Evolutionary conservation across 2,888 invertebrate genomes (phyloP).

Genomic region (Heliconius ethilla): DNA sequence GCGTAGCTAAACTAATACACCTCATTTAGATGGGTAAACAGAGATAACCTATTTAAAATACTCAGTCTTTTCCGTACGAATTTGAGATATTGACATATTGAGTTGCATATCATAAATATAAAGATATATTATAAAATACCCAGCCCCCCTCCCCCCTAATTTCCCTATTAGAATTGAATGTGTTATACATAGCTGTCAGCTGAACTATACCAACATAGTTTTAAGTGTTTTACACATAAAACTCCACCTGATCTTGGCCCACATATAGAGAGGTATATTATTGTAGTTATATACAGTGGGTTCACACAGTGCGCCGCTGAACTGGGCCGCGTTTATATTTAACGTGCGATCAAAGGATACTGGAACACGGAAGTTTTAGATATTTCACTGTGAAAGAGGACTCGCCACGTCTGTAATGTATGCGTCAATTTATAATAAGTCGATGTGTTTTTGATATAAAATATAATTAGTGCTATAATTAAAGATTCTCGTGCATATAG

Average conservation of each 20-base stretch:
- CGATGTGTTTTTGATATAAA: neutral
- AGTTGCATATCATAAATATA: no score
- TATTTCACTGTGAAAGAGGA: constrained; percentile 58
- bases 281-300: neutral
- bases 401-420: constrained; percentile 11
- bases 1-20: no score
- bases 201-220: neutral
- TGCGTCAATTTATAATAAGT: constrained; percentile 2
- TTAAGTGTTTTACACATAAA: neutral
- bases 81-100: neutral
- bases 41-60: neutral
- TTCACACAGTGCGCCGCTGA: constrained; percentile 32
- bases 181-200: no score
- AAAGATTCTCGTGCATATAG: no score
- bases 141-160: no score
- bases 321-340: constrained; percentile 53
- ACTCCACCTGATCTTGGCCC: constrained; percentile 20
- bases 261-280: constrained; percentile 8
- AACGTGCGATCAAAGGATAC: constrained; percentile 61
- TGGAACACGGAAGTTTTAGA: constrained; percentile 60
- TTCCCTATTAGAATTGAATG: no score
- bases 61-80: neutral
- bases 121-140: no score
- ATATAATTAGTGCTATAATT: neutral
- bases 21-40: neutral